Conservation (phyloP, 2,888 invertebrate species). For the Drosophila fulvimacula region DNA sequence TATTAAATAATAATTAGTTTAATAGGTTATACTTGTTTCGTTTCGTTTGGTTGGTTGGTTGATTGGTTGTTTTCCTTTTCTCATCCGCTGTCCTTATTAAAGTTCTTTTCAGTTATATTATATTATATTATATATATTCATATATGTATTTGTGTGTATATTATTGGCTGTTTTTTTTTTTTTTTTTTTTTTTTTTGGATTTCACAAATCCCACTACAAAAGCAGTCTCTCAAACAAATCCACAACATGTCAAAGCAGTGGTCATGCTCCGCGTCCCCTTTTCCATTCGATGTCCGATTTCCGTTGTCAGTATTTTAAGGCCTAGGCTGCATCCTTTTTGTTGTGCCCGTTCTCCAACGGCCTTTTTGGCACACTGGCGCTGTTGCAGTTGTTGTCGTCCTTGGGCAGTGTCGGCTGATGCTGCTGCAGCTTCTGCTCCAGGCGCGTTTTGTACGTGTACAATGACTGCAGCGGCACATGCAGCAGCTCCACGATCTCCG, state of each 20-base stretch:
- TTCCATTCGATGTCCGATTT: conserved; percentile 44
- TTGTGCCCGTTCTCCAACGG: conserved; percentile 78
- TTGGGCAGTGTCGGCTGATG: conserved; percentile 41
- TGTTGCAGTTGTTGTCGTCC: conserved; percentile 62
- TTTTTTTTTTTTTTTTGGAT: conserved; percentile 46
- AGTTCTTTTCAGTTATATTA: conserved; percentile 20
- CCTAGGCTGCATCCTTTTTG: conserved; percentile 57
- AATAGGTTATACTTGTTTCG: conserved; percentile 51
- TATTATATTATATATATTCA: conserved; percentile 8
- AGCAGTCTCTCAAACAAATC: conserved; percentile 60
- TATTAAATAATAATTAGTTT: conserved; percentile 50
- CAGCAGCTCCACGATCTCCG: conserved; percentile 93
- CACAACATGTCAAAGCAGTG: conserved; percentile 43
- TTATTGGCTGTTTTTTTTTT: conserved; percentile 50
- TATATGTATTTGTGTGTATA: conserved; percentile 30
- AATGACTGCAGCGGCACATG: conserved; percentile 95
- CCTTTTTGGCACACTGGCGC: conserved; percentile 50
- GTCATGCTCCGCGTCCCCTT: conserved; percentile 25
- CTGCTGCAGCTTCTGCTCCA: conserved; percentile 72
- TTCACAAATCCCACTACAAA: conserved; percentile 58
- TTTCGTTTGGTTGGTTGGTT: conserved; percentile 57
- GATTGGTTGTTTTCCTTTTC: conserved; percentile 17
- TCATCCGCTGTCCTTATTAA: conserved; percentile 11
- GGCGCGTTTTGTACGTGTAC: conserved; percentile 86
- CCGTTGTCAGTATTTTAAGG: conserved; percentile 8